phyloP scores from a whole-genome alignment of 2,888 invertebrate species.

The Cylloceria caligata region DNA sequence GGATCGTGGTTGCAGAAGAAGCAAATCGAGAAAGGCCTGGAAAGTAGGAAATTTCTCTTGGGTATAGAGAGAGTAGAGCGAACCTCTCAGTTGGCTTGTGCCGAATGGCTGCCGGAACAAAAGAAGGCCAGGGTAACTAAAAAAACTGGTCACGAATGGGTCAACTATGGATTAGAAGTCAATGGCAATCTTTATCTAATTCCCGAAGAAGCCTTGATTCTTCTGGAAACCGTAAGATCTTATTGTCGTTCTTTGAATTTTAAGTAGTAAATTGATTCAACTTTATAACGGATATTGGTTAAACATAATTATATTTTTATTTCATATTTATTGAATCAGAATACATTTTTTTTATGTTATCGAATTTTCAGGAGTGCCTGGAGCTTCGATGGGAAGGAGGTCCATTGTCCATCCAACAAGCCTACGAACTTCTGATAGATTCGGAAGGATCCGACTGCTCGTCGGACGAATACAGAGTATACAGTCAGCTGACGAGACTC shows the following conservation, averaged over 20 bases:
- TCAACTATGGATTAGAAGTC: conserved; percentile 86
- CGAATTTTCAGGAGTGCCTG: conserved; percentile 87
- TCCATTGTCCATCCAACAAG: conserved; percentile 88
- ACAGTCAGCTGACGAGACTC: conserved; percentile 86
- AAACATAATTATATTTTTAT: background rate
- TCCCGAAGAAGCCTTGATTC: conserved; percentile 89
- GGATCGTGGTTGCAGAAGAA: conserved; percentile 87
- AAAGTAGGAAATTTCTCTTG: conserved; percentile 86
- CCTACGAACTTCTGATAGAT: conserved; percentile 86
- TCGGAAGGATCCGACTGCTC: conserved; percentile 80
- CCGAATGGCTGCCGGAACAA: conserved; percentile 86
- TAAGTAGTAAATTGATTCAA: background rate
- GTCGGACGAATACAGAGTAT: conserved; percentile 87
- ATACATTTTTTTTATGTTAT: conserved; percentile 8
- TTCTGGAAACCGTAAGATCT: conserved; percentile 88
- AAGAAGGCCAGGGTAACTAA: conserved; percentile 86
- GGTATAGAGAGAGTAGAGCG: conserved; percentile 87
- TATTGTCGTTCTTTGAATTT: background rate
- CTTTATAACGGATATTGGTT: too few relatives aligned
- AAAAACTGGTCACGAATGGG: conserved; percentile 86
- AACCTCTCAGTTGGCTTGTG: conserved; percentile 86
- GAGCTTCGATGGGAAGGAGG: conserved; percentile 87
- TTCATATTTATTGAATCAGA: conserved; percentile 25
- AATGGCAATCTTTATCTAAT: conserved; percentile 85
- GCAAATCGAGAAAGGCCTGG: conserved; percentile 87